Percentiles rank a stretch among this genome's conserved stretches.
Evolutionary conservation across 2,888 invertebrate species (phyloP).

Genomic region (Diarsia brunnea): DNA sequence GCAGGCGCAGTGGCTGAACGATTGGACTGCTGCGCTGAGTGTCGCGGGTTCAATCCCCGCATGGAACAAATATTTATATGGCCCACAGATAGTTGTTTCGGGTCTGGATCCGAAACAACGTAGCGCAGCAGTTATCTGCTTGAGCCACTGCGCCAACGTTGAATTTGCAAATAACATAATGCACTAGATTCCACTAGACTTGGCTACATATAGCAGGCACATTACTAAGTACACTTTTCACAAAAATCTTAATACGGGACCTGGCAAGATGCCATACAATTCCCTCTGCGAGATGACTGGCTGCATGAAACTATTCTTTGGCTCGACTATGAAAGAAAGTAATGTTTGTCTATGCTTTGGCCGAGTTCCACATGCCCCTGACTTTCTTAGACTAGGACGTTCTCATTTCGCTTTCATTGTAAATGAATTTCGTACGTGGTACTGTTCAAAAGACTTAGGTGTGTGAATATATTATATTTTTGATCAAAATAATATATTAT

Average conservation of each 20-base stretch:
- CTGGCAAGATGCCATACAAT: slow-evolving; percentile 52
- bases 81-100: too few species aligned
- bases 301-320: slow-evolving; percentile 48
- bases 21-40: too few species aligned
- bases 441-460: neutral
- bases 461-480: neutral
- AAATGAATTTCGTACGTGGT: slow-evolving; percentile 11
- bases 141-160: too few species aligned
- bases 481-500: too few species aligned
- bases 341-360: slow-evolving; percentile 42
- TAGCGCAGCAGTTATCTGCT: too few species aligned
- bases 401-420: slow-evolving; percentile 33
- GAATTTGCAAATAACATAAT: neutral
- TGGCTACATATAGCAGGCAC: slow-evolving; percentile 1
- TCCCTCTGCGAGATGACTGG: slow-evolving; percentile 39
- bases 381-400: neutral
- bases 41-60: too few species aligned
- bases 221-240: slow-evolving; percentile 28
- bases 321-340: slow-evolving; percentile 41
- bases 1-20: too few species aligned
- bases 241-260: slow-evolving; percentile 15
- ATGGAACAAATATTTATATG: too few species aligned
- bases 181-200: neutral
- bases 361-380: slow-evolving; percentile 42
- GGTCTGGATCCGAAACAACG: too few species aligned